These are phyloP conservation scores for Malacosoma neustria DNA, from an alignment of 2,888 invertebrate species.

Conservation along the genomic window DNA sequence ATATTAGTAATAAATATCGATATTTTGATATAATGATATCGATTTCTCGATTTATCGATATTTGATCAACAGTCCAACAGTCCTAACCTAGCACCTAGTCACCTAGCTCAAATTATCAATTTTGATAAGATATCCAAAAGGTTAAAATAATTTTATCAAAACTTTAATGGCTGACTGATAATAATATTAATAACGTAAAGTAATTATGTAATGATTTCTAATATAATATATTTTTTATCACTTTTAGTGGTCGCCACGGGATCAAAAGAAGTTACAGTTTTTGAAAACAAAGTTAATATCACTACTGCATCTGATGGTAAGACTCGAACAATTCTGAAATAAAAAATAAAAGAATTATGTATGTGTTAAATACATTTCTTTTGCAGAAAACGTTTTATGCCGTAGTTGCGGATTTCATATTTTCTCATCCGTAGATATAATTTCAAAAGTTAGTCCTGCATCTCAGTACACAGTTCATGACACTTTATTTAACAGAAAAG, in stretches of 20 bases:
- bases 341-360: slow-evolving; percentile 7
- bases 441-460: slow-evolving; percentile 27
- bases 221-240: neutral
- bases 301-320: neutral
- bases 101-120: too few species aligned
- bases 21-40: too few species aligned
- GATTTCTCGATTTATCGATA: too few species aligned
- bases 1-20: too few species aligned
- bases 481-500: slow-evolving; percentile 32
- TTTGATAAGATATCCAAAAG: too few species aligned
- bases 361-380: slow-evolving; percentile 4
- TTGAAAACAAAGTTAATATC: neutral
- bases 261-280: neutral
- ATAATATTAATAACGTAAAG: too few species aligned
- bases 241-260: neutral
- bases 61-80: too few species aligned
- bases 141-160: too few species aligned
- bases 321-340: neutral
- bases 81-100: too few species aligned
- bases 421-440: slow-evolving; percentile 26
- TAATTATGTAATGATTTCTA: neutral
- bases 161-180: too few species aligned
- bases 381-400: slow-evolving; percentile 42
- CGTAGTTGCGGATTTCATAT: slow-evolving; percentile 39
- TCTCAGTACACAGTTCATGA: slow-evolving; percentile 34